Evolutionary conservation across 2,113 vertebrate species (phyloP).

Genomic region (Scalopus aquaticus): DNA sequence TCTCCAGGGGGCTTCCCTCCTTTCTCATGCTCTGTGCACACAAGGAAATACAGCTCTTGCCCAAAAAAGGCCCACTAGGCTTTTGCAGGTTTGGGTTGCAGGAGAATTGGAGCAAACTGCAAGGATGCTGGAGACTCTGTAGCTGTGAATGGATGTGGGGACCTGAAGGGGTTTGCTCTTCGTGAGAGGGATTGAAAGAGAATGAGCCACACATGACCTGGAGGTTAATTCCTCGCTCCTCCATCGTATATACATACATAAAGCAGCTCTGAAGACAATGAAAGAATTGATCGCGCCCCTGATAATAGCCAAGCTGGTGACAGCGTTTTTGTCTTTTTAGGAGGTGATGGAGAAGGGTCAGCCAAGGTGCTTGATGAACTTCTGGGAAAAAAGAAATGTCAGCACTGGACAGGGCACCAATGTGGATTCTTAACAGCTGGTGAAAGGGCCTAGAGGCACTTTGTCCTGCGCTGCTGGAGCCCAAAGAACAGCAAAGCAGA

Average conservation of each 20-base stretch:
- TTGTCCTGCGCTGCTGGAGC: neutral
- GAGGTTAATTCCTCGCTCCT: constrained; percentile 48
- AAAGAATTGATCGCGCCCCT: constrained; percentile 42
- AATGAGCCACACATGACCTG: neutral
- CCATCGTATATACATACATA: neutral
- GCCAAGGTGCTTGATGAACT: constrained; percentile 46
- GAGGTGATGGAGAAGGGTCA: constrained; percentile 65
- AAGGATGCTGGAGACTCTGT: constrained; percentile 56
- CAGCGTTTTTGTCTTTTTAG: constrained; percentile 64
- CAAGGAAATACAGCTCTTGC: constrained; percentile 45
- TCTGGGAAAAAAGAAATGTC: neutral
- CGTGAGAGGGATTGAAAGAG: constrained; percentile 44
- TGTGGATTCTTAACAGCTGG: constrained; percentile 38
- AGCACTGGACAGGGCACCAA: neutral
- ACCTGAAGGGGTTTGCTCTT: constrained; percentile 28
- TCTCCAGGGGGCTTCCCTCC: constrained; percentile 28
- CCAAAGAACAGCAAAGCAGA: constrained; percentile 15
- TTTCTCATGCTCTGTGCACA: constrained; percentile 27
- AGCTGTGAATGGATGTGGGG: constrained; percentile 55
- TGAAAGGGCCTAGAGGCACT: constrained; percentile 23
- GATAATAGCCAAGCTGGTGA: constrained; percentile 55
- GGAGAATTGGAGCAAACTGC: constrained; percentile 49
- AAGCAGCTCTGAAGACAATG: constrained; percentile 59
- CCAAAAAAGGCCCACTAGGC: neutral
- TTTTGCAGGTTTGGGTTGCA: constrained; percentile 36